Evolutionary conservation across 2,113 vertebrate genomes (phyloP).

Genomic region (Mobula hypostoma): DNA sequence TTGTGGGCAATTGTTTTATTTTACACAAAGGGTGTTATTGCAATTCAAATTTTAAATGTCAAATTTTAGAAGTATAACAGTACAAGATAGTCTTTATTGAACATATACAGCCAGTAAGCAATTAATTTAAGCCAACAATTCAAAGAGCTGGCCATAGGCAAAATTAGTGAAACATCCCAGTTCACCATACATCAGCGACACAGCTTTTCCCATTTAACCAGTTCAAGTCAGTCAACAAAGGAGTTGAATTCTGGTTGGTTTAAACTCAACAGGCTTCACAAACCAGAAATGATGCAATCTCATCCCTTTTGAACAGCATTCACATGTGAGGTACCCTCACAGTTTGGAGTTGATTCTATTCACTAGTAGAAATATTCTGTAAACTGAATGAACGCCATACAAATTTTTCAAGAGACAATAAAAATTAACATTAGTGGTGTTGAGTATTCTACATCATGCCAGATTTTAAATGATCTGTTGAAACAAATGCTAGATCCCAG

Average conservation of each 20-base stretch:
- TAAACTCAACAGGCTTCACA: background rate
- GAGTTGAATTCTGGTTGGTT: background rate
- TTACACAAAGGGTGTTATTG: background rate
- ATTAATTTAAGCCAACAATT: background rate
- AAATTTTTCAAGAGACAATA: background rate
- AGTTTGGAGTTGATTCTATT: background rate
- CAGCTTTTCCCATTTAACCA: background rate
- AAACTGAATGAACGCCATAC: background rate
- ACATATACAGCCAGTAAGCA: background rate
- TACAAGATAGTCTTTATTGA: background rate
- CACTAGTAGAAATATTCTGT: background rate
- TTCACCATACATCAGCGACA: background rate
- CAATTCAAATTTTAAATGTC: background rate
- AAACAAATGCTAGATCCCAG: background rate
- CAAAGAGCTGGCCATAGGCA: background rate
- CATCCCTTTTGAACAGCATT: background rate
- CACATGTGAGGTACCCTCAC: background rate
- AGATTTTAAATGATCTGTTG: background rate
- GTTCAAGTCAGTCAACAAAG: background rate
- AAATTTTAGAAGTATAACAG: background rate
- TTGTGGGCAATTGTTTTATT: too few species aligned
- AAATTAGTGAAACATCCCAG: background rate
- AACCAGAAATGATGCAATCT: background rate
- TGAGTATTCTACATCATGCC: background rate
- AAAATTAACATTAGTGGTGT: background rate